Evolutionary conservation across 1,140 invertebrate genomes (phyloP), one percentile per base, ranked within the genome.

Genomic region (Psilanteris sp.): DNA sequence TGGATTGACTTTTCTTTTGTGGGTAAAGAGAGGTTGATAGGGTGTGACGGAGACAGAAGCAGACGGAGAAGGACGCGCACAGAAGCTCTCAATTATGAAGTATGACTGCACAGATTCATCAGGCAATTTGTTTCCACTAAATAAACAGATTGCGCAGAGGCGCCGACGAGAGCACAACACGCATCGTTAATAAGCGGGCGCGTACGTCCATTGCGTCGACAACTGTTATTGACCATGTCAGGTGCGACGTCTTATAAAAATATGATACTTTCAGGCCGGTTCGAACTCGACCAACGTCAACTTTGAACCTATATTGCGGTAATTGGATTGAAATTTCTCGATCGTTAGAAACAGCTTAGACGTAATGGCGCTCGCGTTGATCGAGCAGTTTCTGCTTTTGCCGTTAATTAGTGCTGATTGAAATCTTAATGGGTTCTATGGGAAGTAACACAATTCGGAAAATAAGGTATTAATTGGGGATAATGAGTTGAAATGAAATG

Each of bases 101-200:
- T 87, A 87, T 87, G 85, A 87, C 85, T 87, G 79, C 77, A 85
- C 85, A 85, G 55, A 85, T 85, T 86, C 81, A 77, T 78, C 75
- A 62, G 75, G 80, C 79, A 87, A 86, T 87, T 87, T 85, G 83
- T 85, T 83, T 79, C 82, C 81, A 82, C 85, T 81, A 79, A 83
- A 83, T 82, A 81, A 85, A 81, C 75, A 83, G 76, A 81, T 83
- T 77, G 75, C 55, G 62, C 34, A 50, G 61, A 64, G 57, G 68
- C 68, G 68, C 59, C 59, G 57, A 57, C 43, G 50, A 64, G 36
- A 64, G 16, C 52, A 39, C 31, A 50, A 64, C 68, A 43, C 43
- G 68, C 59, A 64, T 73, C 50, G 34, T 73, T 73, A 73, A 73
- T 73, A 73, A 64, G 59, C 32, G 68, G 68, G 68, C 59, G 59